phyloP scores from a whole-genome alignment of 2,797 vertebrate species.

The Aldrovandia affinis region DNA sequence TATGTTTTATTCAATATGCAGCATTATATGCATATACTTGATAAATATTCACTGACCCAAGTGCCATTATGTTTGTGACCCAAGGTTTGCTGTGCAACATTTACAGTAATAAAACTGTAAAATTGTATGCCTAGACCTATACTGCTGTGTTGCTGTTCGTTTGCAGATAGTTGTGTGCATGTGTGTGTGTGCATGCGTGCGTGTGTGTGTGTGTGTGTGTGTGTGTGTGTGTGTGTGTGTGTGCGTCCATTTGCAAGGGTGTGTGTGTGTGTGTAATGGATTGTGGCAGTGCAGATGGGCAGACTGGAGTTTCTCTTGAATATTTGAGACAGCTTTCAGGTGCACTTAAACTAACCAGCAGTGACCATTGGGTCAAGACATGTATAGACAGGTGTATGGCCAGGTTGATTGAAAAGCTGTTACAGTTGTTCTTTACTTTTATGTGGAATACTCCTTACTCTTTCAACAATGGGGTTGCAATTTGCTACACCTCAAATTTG shows the following conservation, averaged over 20 bases:
- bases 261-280: too few species aligned
- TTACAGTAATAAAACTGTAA: too few species aligned
- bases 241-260: too few species aligned
- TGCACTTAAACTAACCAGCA: not conserved
- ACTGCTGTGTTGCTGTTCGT: too few species aligned
- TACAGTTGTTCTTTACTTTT: not conserved
- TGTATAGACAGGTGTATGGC: not conserved
- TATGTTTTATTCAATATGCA: too few species aligned
- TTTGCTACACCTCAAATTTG: not conserved
- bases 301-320: not conserved
- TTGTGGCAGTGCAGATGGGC: not conserved
- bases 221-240: not conserved
- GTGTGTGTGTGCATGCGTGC: not conserved
- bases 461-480: not conserved
- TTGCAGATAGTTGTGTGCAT: too few species aligned
- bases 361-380: not conserved
- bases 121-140: too few species aligned
- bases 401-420: not conserved
- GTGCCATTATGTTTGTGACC: too few species aligned
- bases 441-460: not conserved
- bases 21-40: too few species aligned
- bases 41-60: too few species aligned
- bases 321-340: not conserved
- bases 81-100: too few species aligned
- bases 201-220: not conserved